Evolutionary conservation across 2,113 vertebrate species (phyloP).

Genomic region (Periophthalmodon schlosseri): DNA sequence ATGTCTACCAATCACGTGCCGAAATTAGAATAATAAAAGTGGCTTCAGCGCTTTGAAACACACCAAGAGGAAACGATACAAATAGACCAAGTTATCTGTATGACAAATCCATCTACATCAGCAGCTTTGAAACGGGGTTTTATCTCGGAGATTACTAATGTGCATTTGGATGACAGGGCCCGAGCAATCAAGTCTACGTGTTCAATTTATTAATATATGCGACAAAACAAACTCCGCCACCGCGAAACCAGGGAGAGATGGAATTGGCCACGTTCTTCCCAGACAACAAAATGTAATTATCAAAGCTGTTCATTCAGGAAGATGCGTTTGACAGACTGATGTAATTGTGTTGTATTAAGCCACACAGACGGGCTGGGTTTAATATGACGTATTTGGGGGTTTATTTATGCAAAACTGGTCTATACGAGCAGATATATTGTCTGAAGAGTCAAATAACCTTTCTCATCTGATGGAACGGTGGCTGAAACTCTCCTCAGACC

Average conservation of each 20-base stretch:
- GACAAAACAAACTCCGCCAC: constrained; percentile 47
- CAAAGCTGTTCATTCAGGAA: constrained; percentile 37
- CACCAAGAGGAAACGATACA: constrained; percentile 36
- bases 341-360: constrained; percentile 16
- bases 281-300: constrained; percentile 57
- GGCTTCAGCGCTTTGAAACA: constrained; percentile 38
- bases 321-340: constrained; percentile 33
- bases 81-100: constrained; percentile 43
- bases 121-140: constrained; percentile 63
- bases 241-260: constrained; percentile 42
- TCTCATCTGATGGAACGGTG: too few relatives aligned
- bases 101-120: constrained; percentile 60
- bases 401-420: too few relatives aligned
- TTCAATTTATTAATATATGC: constrained; percentile 68
- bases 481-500: too few relatives aligned
- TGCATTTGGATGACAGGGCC: constrained; percentile 49
- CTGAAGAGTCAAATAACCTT: too few relatives aligned
- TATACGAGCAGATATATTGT: too few relatives aligned
- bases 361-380: too few relatives aligned
- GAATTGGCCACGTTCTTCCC: constrained; percentile 50
- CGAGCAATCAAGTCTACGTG: constrained; percentile 51
- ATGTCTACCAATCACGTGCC: constrained; percentile 24
- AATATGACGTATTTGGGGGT: too few relatives aligned
- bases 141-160: constrained; percentile 55
- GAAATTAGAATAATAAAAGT: constrained; percentile 15